A percentile compares a stretch with the other conserved stretches of the same genome.
Conservation (phyloP, 2,888 invertebrate genomes). For the Drosophila kanekoi region DNA sequence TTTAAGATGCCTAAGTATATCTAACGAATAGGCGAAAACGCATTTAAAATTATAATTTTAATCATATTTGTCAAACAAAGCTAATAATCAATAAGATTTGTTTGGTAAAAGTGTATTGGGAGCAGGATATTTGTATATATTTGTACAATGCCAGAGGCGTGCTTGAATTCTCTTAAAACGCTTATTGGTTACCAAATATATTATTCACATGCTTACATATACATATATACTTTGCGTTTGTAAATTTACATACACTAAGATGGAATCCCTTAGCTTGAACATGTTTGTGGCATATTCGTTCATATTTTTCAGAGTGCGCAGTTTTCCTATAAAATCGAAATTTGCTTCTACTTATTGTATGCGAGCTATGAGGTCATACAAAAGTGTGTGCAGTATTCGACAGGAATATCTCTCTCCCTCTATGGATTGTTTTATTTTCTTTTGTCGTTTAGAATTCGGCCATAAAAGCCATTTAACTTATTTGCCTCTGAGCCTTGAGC, state of each 20-base stretch:
- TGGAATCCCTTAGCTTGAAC: no score
- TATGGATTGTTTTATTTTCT: constrained; percentile 9
- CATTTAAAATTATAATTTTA: no score
- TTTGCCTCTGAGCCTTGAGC: constrained; percentile 35
- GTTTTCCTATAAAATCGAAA: not conserved
- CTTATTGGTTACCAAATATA: no score
- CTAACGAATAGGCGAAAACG: not conserved
- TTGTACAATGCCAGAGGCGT: no score
- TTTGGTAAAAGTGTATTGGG: no score
- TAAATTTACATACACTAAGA: no score
- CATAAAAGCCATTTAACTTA: constrained; percentile 58
- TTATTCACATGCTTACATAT: no score
- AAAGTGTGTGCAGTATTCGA: constrained; percentile 19
- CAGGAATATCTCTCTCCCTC: not conserved
- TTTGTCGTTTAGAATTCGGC: constrained; percentile 43
- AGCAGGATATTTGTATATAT: no score
- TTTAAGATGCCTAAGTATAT: not conserved
- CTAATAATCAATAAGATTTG: no score
- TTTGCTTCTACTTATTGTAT: not conserved
- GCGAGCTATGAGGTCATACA: not conserved
- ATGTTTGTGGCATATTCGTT: not conserved
- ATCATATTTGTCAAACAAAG: no score
- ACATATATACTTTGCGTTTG: no score
- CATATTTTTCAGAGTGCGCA: not conserved
- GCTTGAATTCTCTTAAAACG: no score